A percentile compares a stretch with the other conserved stretches of the same genome.
These are phyloP conservation scores for Rhopalosiphum nymphaeae DNA, from an alignment of 2,888 invertebrate species.

Conservation along the genomic window DNA sequence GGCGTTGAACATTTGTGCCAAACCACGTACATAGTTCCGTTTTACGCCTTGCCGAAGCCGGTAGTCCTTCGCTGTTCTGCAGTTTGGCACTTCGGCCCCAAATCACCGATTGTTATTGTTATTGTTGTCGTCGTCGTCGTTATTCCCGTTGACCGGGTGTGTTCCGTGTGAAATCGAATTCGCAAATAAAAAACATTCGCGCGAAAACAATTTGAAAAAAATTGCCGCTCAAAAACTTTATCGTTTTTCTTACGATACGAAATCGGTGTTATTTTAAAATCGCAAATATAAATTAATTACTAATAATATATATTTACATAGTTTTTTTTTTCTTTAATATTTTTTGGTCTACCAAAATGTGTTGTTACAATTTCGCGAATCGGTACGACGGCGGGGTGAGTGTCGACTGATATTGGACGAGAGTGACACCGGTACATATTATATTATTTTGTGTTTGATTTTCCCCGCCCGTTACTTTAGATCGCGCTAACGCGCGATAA, in stretches of 20 bases:
- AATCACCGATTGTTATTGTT: conserved; percentile 21
- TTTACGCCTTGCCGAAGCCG: conserved; percentile 54
- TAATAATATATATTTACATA: background rate
- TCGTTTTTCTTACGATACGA: background rate
- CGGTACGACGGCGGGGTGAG: conserved; percentile 18
- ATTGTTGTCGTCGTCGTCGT: background rate
- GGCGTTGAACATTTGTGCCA: conserved; percentile 58
- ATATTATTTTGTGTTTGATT: background rate
- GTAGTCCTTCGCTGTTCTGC: background rate
- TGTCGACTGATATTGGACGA: conserved; percentile 36
- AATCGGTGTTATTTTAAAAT: background rate
- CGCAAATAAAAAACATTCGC: background rate
- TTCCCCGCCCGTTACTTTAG: background rate
- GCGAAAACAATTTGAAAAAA: background rate
- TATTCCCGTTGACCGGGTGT: background rate
- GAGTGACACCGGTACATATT: background rate
- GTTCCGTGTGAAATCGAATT: background rate
- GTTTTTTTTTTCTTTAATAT: background rate
- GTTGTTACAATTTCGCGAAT: background rate
- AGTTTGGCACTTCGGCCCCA: background rate
- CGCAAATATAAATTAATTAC: background rate
- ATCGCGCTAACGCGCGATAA: conserved; percentile 3
- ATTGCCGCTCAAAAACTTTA: background rate
- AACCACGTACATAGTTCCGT: conserved; percentile 65
- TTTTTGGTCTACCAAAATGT: background rate